Evolutionary conservation across 1,140 invertebrate species (phyloP), one percentile per base, ranked within the genome.

Genomic region (Trachelipus rathkii): DNA sequence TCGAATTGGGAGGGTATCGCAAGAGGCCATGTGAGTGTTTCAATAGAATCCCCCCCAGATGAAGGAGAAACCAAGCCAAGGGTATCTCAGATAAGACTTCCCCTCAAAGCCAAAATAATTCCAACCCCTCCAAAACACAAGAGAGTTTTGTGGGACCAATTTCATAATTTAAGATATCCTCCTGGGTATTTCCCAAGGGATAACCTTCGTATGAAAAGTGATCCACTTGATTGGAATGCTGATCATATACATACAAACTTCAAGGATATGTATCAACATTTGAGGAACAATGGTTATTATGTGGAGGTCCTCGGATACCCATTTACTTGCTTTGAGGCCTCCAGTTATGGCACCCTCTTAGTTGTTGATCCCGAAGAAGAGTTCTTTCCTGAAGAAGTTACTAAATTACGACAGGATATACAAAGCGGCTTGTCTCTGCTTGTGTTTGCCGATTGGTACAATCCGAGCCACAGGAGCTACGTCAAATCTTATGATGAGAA

Each of bases 181-280:
- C 93, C 95, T 0, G 95, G 95, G 0, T 98, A 97, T 86, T 96
- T 98, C 85, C 96, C 96, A 0, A 86, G 95, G 45, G 96, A 98
- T 85, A 95, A 98, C 87, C 87, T 98, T 7, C 89, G 92, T 77
- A 91, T 95, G 78, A 97, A 96, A 85, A 93, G 94, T 83, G 95
- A 97, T 86, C 96, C 95, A 0, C 87, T 98, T 0, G 96, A 98
- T 87, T 98, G 96, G 95, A 94, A 96, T 84, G 95, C 94, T 0
- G 96, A 98, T 86, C 96, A 98, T 83, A 92, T 98, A 79, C 96
- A 98, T 83, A 98, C 96, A 0, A 98, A 98, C 86, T 98, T 97
- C 84, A 92, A 93, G 83, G 93, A 94, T 76, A 92, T 97, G 90
- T 98, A 97, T 85, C 92, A 95, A 81, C 92, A 96, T 85, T 86